A percentile compares a stretch with the other conserved stretches of the same genome.
Conservation (phyloP, 2,113 vertebrate genomes). For the Rhinopomastus cyanomelas region DNA sequence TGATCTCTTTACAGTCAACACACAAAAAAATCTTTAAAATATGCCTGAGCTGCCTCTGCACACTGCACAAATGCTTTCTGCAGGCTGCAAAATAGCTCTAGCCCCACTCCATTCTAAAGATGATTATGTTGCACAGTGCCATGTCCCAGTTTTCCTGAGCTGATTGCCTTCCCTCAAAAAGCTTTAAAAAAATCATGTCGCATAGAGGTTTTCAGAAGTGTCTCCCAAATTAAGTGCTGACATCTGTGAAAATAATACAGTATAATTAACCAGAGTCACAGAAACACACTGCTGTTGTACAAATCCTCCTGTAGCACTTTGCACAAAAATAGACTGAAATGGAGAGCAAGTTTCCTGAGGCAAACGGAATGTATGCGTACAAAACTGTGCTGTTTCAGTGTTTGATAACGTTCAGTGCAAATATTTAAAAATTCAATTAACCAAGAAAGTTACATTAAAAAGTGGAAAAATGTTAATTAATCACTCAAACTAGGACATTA, state of each 20-base stretch:
- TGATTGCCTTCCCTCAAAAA: conserved; percentile 13
- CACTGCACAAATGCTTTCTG: neutral
- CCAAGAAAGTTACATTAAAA: neutral
- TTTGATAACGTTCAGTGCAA: neutral
- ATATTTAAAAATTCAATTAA: neutral
- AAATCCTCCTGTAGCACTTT: neutral
- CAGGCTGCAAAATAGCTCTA: neutral
- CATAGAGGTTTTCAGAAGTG: conserved; percentile 6
- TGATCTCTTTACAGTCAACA: neutral
- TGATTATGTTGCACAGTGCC: neutral
- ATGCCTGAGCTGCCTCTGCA: neutral
- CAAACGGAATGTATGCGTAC: neutral
- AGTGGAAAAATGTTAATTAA: too few relatives aligned
- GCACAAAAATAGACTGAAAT: conserved; percentile 14
- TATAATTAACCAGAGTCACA: neutral
- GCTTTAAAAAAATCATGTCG: conserved; percentile 14
- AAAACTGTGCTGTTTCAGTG: neutral
- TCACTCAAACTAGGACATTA: neutral
- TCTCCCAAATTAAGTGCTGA: conserved; percentile 20
- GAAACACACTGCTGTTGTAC: neutral
- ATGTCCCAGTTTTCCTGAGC: neutral
- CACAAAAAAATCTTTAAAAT: neutral
- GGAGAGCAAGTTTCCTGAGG: neutral
- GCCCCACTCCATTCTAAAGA: neutral
- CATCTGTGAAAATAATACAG: conserved; percentile 28